A percentile compares a stretch with the other conserved stretches of the same genome.
phyloP scores from a whole-genome alignment of 2,888 invertebrate species.

The Amorpha juglandis region DNA sequence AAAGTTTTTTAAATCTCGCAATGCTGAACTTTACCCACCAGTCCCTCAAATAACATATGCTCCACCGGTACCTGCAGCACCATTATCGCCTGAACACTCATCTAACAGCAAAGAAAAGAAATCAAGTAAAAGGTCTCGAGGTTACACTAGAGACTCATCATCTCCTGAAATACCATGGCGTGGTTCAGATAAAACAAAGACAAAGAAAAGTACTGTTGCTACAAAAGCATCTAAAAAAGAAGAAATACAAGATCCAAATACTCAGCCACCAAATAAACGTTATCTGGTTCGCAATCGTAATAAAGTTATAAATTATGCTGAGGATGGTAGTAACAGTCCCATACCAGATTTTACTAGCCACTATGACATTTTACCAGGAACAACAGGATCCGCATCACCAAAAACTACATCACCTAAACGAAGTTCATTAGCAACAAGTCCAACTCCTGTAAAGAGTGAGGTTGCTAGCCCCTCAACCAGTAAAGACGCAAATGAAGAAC shows the following conservation, averaged over 20 bases:
- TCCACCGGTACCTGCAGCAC: slow-evolving; percentile 74
- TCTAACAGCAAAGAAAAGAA: slow-evolving; percentile 74
- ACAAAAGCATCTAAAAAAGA: slow-evolving; percentile 78
- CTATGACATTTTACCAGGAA: slow-evolving; percentile 59
- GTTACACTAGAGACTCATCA: slow-evolving; percentile 75
- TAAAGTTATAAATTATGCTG: slow-evolving; percentile 87
- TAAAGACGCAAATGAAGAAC: slow-evolving; percentile 76
- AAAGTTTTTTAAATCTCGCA: slow-evolving; percentile 95
- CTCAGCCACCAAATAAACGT: slow-evolving; percentile 79
- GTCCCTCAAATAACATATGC: slow-evolving; percentile 81
- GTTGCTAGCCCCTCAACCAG: slow-evolving; percentile 77
- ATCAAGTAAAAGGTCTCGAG: slow-evolving; percentile 59
- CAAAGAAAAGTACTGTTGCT: slow-evolving; percentile 70
- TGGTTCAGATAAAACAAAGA: slow-evolving; percentile 72
- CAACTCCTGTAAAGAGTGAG: slow-evolving; percentile 66
- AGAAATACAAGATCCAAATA: slow-evolving; percentile 64
- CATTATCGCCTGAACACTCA: slow-evolving; percentile 76
- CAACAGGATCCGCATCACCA: slow-evolving; percentile 53
- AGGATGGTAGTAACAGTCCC: slow-evolving; percentile 84
- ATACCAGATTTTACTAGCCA: slow-evolving; percentile 72
- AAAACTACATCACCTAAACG: slow-evolving; percentile 75
- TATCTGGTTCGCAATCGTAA: slow-evolving; percentile 82
- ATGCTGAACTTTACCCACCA: slow-evolving; percentile 85
- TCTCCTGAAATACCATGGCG: slow-evolving; percentile 78
- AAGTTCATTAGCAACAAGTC: slow-evolving; percentile 72